Evolutionary conservation across 2,797 vertebrate genomes (phyloP).

Genomic region (Enteromius mattozi): DNA sequence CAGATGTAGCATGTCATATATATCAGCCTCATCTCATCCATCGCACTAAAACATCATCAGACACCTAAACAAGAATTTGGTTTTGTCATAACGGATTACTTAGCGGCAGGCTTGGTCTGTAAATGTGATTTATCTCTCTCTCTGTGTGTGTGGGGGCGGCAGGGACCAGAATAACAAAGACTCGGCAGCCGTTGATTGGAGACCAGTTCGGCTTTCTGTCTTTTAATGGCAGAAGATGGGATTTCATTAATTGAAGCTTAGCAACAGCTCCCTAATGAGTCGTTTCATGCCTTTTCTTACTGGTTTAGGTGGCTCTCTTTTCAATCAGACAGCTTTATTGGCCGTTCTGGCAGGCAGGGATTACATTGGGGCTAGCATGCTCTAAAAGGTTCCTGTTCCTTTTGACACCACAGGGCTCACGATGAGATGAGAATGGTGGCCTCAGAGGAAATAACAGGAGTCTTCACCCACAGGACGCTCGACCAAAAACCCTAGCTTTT

Average conservation of each 20-base stretch:
- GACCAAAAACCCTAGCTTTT: conserved; percentile 44
- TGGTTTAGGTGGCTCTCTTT: conserved; percentile 22
- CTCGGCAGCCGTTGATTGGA: conserved; percentile 42
- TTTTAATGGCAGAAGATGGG: conserved; percentile 24
- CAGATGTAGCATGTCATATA: conserved; percentile 35
- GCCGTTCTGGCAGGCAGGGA: conserved; percentile 10
- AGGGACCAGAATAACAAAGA: conserved; percentile 47
- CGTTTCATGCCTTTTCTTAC: conserved; percentile 42
- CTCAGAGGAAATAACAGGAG: conserved; percentile 20
- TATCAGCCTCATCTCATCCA: conserved; percentile 9
- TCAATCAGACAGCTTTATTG: conserved; percentile 28
- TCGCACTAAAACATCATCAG: conserved; percentile 40
- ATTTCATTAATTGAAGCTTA: conserved; percentile 36
- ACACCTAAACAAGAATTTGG: conserved; percentile 54
- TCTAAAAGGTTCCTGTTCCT: conserved; percentile 20
- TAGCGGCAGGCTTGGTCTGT: conserved; percentile 31
- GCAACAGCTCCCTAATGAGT: conserved; percentile 29
- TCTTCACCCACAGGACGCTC: conserved; percentile 46
- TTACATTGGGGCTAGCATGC: neutral
- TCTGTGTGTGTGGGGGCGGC: conserved; percentile 14
- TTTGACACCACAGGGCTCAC: conserved; percentile 31
- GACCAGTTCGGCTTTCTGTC: conserved; percentile 41
- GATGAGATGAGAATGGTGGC: conserved; percentile 39
- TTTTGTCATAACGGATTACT: conserved; percentile 56
- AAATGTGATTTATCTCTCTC: conserved; percentile 56